These are phyloP conservation scores for Drosophila watanabei DNA, from an alignment of 1,140 invertebrate genomes.

Conservation along the genomic window DNA sequence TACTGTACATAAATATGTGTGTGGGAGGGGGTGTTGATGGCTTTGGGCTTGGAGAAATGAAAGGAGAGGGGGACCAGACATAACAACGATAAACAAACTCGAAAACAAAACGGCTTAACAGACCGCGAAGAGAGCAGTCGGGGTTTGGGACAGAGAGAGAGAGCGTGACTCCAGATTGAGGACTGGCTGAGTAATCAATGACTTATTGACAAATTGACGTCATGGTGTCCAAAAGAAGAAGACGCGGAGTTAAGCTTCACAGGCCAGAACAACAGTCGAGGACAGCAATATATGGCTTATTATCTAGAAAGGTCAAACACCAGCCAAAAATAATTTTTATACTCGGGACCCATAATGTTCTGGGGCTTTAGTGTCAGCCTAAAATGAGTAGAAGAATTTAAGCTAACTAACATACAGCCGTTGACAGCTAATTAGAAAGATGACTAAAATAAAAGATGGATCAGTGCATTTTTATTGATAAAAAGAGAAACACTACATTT, in stretches of 20 bases:
- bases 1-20: conserved; percentile 1
- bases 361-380: too few species aligned
- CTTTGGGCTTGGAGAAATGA: neutral
- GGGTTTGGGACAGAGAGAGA: conserved; percentile 2
- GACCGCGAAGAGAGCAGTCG: neutral
- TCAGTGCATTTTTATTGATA: too few species aligned
- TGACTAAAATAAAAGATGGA: too few species aligned
- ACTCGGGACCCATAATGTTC: too few species aligned
- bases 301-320: too few species aligned
- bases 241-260: neutral
- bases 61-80: conserved; percentile 25
- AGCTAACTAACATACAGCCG: too few species aligned
- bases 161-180: conserved; percentile 16
- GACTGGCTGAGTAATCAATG: conserved; percentile 18
- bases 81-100: conserved; percentile 48
- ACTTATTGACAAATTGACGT: conserved; percentile 32
- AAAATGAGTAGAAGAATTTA: too few species aligned
- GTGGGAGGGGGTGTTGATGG: conserved; percentile 1
- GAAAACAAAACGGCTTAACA: conserved; percentile 33
- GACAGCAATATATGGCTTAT: neutral
- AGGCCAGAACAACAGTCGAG: neutral
- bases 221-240: conserved; percentile 1
- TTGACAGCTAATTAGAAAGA: too few species aligned
- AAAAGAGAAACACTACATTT: too few species aligned
- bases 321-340: too few species aligned